Percentiles rank a stretch among this genome's conserved stretches.
Conservation (phyloP, 2,888 invertebrate species). For the Drosophila rellima region DNA sequence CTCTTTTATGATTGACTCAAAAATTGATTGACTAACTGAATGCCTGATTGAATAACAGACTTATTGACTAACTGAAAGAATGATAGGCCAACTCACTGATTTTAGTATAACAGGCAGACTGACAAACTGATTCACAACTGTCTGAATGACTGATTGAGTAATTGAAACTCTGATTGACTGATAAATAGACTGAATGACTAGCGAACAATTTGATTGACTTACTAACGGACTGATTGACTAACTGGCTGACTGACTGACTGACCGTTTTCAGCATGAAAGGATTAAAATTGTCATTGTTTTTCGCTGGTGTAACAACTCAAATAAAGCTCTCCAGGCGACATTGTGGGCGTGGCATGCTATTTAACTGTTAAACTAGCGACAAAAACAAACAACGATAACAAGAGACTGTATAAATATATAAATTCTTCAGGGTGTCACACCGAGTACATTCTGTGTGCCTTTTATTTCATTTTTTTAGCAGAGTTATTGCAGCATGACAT, state of each 20-base stretch:
- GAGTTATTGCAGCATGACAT: conserved; percentile 17
- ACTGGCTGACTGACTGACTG: background rate
- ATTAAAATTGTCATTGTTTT: conserved; percentile 2
- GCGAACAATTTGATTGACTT: background rate
- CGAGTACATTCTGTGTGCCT: conserved; percentile 22
- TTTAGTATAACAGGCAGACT: background rate
- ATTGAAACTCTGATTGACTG: background rate
- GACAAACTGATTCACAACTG: background rate
- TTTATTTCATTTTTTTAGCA: conserved; percentile 18
- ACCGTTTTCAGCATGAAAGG: background rate
- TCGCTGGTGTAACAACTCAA: conserved; percentile 1
- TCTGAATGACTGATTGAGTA: background rate
- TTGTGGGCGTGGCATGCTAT: conserved; percentile 19
- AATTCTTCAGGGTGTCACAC: conserved; percentile 14
- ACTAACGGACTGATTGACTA: background rate
- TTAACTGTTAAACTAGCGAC: conserved; percentile 13
- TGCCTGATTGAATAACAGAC: background rate
- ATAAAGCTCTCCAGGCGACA: conserved; percentile 3
- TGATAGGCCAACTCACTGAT: background rate
- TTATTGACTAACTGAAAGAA: background rate
- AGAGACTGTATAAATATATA: conserved; percentile 24
- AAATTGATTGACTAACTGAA: background rate
- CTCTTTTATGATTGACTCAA: background rate
- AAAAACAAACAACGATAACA: conserved; percentile 4
- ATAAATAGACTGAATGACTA: background rate